Evolutionary conservation across 1,140 invertebrate species (phyloP).

Genomic region (Goniozus legneri): DNA sequence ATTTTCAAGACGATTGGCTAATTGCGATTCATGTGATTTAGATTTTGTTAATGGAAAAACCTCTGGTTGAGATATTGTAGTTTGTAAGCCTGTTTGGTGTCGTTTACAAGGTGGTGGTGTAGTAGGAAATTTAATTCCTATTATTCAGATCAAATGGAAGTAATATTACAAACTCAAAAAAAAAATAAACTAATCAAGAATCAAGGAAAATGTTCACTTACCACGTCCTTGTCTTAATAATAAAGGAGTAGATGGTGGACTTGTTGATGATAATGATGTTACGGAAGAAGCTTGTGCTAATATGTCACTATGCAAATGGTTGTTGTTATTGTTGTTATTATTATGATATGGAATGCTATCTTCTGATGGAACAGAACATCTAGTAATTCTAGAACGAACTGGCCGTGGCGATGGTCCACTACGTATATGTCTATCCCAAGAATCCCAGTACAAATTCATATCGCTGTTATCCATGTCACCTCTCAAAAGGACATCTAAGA

Average conservation of each 20-base stretch:
- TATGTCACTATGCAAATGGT: constrained; percentile 40
- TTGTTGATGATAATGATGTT: constrained; percentile 43
- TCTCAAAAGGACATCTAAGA: constrained; percentile 60
- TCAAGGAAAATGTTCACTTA: constrained; percentile 22
- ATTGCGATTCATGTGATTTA: constrained; percentile 87
- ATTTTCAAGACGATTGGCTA: constrained; percentile 64
- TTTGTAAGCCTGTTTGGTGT: constrained; percentile 59
- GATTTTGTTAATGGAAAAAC: constrained; percentile 78
- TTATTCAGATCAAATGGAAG: constrained; percentile 8
- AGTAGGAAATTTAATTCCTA: constrained; percentile 64
- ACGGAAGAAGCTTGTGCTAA: constrained; percentile 44
- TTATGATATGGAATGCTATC: constrained; percentile 57
- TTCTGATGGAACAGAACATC: constrained; percentile 62
- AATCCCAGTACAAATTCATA: constrained; percentile 85
- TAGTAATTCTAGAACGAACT: constrained; percentile 50
- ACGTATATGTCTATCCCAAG: constrained; percentile 72
- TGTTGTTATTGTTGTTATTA: constrained; percentile 42
- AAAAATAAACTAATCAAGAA: constrained; percentile 9
- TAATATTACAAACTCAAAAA: constrained; percentile 4
- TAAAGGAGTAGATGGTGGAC: constrained; percentile 65
- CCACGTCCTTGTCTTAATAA: constrained; percentile 49
- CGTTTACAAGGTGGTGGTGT: constrained; percentile 77
- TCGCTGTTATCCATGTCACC: constrained; percentile 61
- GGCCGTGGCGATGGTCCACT: constrained; percentile 61
- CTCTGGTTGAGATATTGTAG: constrained; percentile 52